A percentile compares a stretch with the other conserved stretches of the same genome.
Evolutionary conservation across 2,113 vertebrate genomes (phyloP).

Genomic region (Perca flavescens): DNA sequence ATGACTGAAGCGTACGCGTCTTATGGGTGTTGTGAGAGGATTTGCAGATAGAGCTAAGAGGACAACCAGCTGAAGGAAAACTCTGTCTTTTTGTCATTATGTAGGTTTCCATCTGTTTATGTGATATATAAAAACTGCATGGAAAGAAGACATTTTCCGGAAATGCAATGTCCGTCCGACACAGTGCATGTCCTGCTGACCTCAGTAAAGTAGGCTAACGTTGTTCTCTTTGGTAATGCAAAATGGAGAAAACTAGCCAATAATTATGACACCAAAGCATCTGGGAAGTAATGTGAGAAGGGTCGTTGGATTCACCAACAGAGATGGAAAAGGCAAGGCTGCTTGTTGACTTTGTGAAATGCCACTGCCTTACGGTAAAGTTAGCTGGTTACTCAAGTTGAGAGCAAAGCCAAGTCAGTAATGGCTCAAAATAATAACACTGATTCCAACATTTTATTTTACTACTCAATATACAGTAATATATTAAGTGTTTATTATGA

Average conservation of each 20-base stretch:
- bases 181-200: background rate
- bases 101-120: background rate
- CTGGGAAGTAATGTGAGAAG: background rate
- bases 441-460: background rate
- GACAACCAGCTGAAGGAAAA: slow-evolving; percentile 10
- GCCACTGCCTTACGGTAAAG: background rate
- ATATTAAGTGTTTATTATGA: background rate
- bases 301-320: background rate
- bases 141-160: background rate
- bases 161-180: background rate
- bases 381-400: background rate
- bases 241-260: background rate
- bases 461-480: background rate
- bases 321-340: background rate
- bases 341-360: background rate
- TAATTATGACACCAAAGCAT: slow-evolving; percentile 3
- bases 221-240: background rate
- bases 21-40: slow-evolving; percentile 26
- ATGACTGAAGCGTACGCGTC: slow-evolving; percentile 22
- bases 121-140: background rate
- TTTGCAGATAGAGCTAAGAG: background rate
- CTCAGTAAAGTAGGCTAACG: background rate
- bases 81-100: background rate
- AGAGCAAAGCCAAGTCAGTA: background rate
- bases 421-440: too few relatives aligned